Conservation (phyloP, 2,113 vertebrate species). For the Brachyhypopomus occidentalis region DNA sequence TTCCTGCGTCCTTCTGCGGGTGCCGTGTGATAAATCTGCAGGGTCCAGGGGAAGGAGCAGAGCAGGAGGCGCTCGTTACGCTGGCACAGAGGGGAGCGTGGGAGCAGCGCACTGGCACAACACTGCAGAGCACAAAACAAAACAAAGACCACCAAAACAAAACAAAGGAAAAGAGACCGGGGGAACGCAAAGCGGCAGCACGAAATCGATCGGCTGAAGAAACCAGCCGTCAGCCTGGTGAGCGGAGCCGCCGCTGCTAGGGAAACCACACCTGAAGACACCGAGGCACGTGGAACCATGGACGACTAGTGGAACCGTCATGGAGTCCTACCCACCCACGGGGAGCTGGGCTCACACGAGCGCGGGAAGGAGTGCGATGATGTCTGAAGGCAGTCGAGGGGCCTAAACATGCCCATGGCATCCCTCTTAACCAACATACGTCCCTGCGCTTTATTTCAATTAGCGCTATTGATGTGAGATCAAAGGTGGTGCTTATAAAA, state of each 20-base stretch:
- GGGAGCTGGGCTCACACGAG: constrained; percentile 5
- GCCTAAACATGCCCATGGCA: constrained; percentile 16
- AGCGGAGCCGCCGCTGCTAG: not conserved
- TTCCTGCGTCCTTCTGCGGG: constrained; percentile 11
- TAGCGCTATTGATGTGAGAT: constrained; percentile 48
- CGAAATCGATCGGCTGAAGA: constrained; percentile 47
- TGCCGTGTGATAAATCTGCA: constrained; percentile 48
- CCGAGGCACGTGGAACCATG: not conserved
- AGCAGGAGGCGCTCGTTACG: constrained; percentile 57
- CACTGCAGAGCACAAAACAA: constrained; percentile 33
- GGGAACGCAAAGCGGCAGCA: constrained; percentile 15
- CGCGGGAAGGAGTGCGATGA: constrained; percentile 19
- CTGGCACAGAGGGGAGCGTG: constrained; percentile 57
- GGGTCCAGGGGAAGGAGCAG: constrained; percentile 55
- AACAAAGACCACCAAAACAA: not conserved
- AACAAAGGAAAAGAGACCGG: constrained; percentile 10
- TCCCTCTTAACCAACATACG: constrained; percentile 12
- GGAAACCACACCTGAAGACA: not conserved
- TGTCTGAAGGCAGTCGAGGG: constrained; percentile 21
- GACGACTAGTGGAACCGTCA: not conserved
- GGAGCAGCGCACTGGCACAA: constrained; percentile 27
- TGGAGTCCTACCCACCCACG: not conserved
- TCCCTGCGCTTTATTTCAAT: constrained; percentile 45
- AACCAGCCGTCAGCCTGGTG: constrained; percentile 30
- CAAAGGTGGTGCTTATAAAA: constrained; percentile 46